Conservation (phyloP, 2,113 vertebrate genomes). For the Aphyosemion australe region DNA sequence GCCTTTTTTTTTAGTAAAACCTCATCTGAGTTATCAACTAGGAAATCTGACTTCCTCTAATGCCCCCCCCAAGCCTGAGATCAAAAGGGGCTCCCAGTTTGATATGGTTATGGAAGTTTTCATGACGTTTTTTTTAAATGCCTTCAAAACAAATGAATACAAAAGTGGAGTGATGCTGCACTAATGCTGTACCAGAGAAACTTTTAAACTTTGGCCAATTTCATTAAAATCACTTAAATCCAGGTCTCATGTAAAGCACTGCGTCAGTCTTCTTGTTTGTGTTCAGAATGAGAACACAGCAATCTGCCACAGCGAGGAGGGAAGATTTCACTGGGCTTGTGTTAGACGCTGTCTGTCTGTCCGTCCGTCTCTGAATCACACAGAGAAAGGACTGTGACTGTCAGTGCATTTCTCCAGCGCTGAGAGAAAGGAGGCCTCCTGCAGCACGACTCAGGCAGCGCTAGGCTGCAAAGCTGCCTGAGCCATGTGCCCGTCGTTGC, state of each 20-base stretch:
- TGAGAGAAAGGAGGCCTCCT: constrained; percentile 65
- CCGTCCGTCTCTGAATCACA: constrained; percentile 51
- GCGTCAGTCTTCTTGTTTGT: constrained; percentile 31
- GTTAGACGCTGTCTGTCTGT: constrained; percentile 41
- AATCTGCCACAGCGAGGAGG: constrained; percentile 31
- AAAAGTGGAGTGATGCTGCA: too few species aligned
- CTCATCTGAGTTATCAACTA: not conserved
- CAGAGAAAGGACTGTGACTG: constrained; percentile 33
- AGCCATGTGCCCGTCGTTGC: constrained; percentile 79
- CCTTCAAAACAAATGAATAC: too few species aligned
- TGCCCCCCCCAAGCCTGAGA: not conserved
- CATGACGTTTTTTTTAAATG: too few species aligned
- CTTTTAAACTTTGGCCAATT: constrained; percentile 42
- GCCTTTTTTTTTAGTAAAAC: not conserved
- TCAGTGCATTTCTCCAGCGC: constrained; percentile 47
- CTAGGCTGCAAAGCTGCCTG: constrained; percentile 73
- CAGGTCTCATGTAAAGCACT: constrained; percentile 37
- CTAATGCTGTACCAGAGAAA: constrained; percentile 7
- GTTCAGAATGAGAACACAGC: constrained; percentile 22
- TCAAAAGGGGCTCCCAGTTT: not conserved
- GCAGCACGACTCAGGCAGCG: constrained; percentile 77
- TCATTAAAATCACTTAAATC: constrained; percentile 42
- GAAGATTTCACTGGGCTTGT: constrained; percentile 28
- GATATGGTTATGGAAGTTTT: too few species aligned
- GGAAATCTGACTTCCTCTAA: constrained; percentile 3